phyloP scores from a whole-genome alignment of 2,888 invertebrate species.

The Ennomos fuscantarius region DNA sequence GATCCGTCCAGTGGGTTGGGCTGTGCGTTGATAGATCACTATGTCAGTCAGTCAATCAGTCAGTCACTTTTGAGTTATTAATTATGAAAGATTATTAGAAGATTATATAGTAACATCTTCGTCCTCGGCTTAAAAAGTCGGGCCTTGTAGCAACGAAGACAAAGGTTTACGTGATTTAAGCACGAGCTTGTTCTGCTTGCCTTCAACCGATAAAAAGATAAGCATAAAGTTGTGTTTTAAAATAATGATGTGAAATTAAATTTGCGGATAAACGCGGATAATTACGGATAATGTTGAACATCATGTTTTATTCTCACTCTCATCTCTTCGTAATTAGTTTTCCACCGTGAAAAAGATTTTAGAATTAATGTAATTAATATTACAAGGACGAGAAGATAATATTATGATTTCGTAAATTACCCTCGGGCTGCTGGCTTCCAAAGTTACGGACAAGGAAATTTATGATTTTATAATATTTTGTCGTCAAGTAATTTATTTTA shows the following conservation, averaged over 20 bases:
- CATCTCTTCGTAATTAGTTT: constrained; percentile 12
- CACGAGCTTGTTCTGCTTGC: constrained; percentile 11
- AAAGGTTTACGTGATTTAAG: constrained; percentile 20
- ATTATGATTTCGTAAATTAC: constrained; percentile 22
- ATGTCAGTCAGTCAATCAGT: too few species aligned
- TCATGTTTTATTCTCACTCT: constrained; percentile 3
- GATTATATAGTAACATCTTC: neutral
- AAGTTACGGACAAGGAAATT: constrained; percentile 13
- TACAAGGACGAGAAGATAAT: constrained; percentile 20
- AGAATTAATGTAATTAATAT: constrained; percentile 21
- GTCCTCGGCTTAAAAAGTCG: neutral
- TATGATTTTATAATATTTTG: constrained; percentile 12
- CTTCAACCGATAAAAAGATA: constrained; percentile 21
- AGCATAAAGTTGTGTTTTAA: constrained; percentile 19
- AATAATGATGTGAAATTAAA: constrained; percentile 15
- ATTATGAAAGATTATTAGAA: too few species aligned
- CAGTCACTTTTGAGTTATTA: too few species aligned
- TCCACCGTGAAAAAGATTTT: constrained; percentile 10
- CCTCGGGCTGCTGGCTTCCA: constrained; percentile 19
- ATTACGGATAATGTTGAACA: constrained; percentile 8
- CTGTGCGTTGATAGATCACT: too few species aligned
- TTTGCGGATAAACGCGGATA: constrained; percentile 11
- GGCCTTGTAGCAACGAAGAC: constrained; percentile 9
- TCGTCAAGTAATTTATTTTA: constrained; percentile 1
- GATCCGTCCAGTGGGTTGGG: too few species aligned